A percentile compares a stretch with the other conserved stretches of the same genome.
These are phyloP conservation scores for Aphelenchoides fujianensis DNA, from an alignment of 1,140 invertebrate species.

Conservation along the genomic window DNA sequence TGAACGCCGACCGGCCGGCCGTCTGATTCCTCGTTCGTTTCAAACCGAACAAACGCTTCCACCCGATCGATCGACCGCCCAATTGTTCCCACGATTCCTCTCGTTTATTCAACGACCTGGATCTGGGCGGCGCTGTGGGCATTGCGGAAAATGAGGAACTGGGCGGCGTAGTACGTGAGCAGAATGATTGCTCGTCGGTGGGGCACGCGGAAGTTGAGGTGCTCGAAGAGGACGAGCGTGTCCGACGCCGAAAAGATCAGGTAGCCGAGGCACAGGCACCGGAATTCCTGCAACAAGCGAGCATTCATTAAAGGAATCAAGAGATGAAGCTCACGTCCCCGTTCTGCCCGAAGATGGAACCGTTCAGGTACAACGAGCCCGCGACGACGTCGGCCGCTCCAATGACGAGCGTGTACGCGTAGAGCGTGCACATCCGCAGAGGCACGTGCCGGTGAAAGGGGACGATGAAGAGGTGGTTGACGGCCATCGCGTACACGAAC, in stretches of 20 bases:
- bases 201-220: constrained; percentile 7
- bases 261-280: background rate
- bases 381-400: background rate
- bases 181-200: constrained; percentile 12
- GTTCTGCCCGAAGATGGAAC: background rate
- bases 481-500: background rate
- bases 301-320: background rate
- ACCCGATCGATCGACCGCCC: too few species aligned
- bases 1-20: too few species aligned
- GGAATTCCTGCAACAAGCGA: constrained; percentile 1
- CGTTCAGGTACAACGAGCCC: constrained; percentile 6
- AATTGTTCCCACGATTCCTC: too few species aligned
- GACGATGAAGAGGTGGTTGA: constrained; percentile 8
- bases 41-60: too few species aligned
- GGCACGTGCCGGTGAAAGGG: background rate
- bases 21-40: too few species aligned
- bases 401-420: constrained; percentile 1
- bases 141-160: constrained; percentile 22
- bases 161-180: constrained; percentile 18
- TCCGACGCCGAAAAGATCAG: constrained; percentile 15
- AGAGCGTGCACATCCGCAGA: background rate
- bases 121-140: background rate
- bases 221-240: background rate
- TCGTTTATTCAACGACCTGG: background rate
- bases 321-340: constrained; percentile 6